Evolutionary conservation across 2,797 vertebrate species (phyloP), one percentile per base, ranked within the genome.

Genomic region (Liasis olivaceus): DNA sequence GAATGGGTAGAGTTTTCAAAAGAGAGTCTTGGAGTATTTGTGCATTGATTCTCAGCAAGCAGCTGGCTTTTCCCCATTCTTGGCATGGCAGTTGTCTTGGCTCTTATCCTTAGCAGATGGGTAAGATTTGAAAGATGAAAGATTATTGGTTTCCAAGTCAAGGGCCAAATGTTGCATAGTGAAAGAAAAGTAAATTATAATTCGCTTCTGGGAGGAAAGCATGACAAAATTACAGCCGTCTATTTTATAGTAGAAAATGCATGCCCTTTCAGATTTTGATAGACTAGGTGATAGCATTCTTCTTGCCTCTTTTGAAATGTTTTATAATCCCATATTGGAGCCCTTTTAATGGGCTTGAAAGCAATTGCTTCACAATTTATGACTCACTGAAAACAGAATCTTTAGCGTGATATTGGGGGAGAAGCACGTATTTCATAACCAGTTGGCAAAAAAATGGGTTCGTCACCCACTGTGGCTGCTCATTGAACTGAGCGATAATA

Each of bases 71-170:
- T 93, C 95, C 8, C 0, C 92, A 96, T 97, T 97, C 96, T 95
- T 97, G 97, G 96, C 97, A 97, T 96, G 96, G 93, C 94, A 94
- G 96, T 97, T 96, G 95, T 96, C 96, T 96, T 97, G 97, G 97
- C 96, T 95, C 91, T 96, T 96, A 96, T 96, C 84, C 93, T 96
- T 95, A 97, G 96, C 97, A 98, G 97, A 97, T 97, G 97, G 96
- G 95, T 95, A 95, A 96, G 95, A 93, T 94, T 95, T 97, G 96
- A 97, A 97, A 95, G 96, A 96, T 95, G 85, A 96, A 97, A 97
- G 96, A 96, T 97, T 96, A 93, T 92, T 96, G 96, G 95, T 95
- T 95, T 96, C 95, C 86, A 93, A 96, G 96, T 96, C 95, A 96
- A 96, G 96, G 97, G 96, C 96, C 97, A 97, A 96, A 95, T 96